Percentiles rank a stretch among this genome's conserved stretches.
phyloP scores from a whole-genome alignment of 2,888 invertebrate species.

The Helicoverpa assulta region DNA sequence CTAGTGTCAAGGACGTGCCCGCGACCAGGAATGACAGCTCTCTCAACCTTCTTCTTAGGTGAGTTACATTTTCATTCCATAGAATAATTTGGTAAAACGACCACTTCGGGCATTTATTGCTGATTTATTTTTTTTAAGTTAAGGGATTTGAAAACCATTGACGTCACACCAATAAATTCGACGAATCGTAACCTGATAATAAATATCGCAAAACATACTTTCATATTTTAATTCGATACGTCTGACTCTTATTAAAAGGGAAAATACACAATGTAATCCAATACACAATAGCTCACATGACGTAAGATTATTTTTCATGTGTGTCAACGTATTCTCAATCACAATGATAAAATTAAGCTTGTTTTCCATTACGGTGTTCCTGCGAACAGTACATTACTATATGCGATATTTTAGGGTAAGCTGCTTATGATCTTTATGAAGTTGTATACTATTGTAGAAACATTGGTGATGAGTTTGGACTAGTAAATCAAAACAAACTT shows the following conservation, averaged over 20 bases:
- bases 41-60: conserved; percentile 88
- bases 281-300: conserved; percentile 15
- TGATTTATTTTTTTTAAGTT: neutral
- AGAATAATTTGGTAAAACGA: neutral
- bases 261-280: conserved; percentile 33
- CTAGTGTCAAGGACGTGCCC: conserved; percentile 87
- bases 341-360: conserved; percentile 2
- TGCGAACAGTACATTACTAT: too few species aligned
- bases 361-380: neutral
- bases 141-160: conserved; percentile 6
- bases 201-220: conserved; percentile 16
- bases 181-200: conserved; percentile 1
- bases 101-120: conserved; percentile 3
- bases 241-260: conserved; percentile 29
- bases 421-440: too few species aligned
- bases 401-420: too few species aligned
- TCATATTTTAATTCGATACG: conserved; percentile 19
- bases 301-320: conserved; percentile 17
- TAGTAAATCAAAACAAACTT: too few species aligned
- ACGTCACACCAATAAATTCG: neutral
- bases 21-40: conserved; percentile 88
- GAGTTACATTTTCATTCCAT: conserved; percentile 64
- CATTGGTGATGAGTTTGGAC: too few species aligned
- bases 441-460: too few species aligned
- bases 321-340: conserved; percentile 17